Evolutionary conservation across 2,113 vertebrate genomes (phyloP), one percentile per base, ranked within the genome.

Genomic region (Acinonyx jubatus): DNA sequence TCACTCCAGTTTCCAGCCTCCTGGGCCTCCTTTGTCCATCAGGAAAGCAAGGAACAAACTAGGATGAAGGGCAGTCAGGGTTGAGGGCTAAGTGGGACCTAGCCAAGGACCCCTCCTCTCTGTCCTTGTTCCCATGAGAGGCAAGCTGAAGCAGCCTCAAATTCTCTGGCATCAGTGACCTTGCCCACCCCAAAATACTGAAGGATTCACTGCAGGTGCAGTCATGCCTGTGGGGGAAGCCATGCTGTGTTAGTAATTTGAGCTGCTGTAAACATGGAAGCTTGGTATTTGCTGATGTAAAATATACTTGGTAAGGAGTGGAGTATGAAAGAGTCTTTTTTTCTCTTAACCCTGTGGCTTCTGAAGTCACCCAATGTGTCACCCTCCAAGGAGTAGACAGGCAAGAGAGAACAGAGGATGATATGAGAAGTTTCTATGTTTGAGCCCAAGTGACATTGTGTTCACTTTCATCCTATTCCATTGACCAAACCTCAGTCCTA

Each of bases 151-250:
- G 45, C 5, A 3, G 48, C 15, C 33, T 66, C 29, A 13, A 10
- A 2, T n/a, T 41, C 12, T 52, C n/a, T 55, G 41, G 21, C 11
- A 1, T 11, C 16, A 1, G 1, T 2, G 55, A 48, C 15, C 33
- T 27, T 23, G 1, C 48, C 12, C 4, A 38, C 5, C 11, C 50
- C 12, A 1, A 8, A 57, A 11, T n/a, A 61, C 1, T 5, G 18
- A 36, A 29, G 41, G 25, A 63, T 36, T 31, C 36, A 25, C 15
- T 33, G 36, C 25, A 23, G 76, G 50, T 1, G 0, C 4, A 45
- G 41, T 38, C 38, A 33, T 10, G 3, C 1, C 31, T 0, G 0
- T 18, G 0, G 25, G 5, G 23, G 18, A n/a, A 82, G 4, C 50
- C 14, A 1, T 55, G 16, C 6, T 68, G 36, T 6, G 1, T 73